A percentile compares a stretch with the other conserved stretches of the same genome.
Conservation (phyloP, 2,113 vertebrate genomes). For the human (Homo sapiens) region DNA sequence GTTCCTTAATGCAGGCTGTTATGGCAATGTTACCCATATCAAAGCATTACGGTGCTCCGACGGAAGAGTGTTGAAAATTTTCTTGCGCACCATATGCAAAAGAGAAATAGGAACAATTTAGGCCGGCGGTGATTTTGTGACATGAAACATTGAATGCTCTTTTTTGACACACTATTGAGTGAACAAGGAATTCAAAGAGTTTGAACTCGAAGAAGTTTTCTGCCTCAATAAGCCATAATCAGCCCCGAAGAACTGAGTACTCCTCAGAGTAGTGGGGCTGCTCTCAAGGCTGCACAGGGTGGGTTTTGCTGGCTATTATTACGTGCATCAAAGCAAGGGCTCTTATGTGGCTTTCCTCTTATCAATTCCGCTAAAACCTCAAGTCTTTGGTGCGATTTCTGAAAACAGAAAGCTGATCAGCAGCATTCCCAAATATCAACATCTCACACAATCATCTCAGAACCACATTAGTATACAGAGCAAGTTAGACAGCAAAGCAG, state of each 20-base stretch:
- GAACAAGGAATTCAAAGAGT: constrained; percentile 99
- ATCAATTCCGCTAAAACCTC: constrained; percentile 82
- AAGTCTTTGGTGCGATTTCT: constrained; percentile 81
- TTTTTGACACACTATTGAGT: constrained; percentile 97
- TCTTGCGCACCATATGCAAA: constrained; percentile 92
- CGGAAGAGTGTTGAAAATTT: constrained; percentile 90
- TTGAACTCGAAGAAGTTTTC: constrained; percentile 99
- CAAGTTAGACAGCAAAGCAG: constrained; percentile 45
- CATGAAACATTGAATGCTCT: constrained; percentile 98
- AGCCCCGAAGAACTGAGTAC: constrained; percentile 95
- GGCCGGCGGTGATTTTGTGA: constrained; percentile 92
- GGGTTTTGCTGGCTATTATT: constrained; percentile 94
- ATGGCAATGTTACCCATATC: constrained; percentile 95
- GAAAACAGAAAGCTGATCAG: constrained; percentile 75
- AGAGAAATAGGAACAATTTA: constrained; percentile 91
- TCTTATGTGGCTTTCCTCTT: constrained; percentile 86
- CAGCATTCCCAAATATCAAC: constrained; percentile 78
- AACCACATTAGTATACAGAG: constrained; percentile 17
- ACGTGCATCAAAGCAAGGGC: constrained; percentile 89
- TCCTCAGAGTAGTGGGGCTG: constrained; percentile 93
- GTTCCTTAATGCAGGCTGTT: constrained; percentile 96
- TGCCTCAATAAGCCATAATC: constrained; percentile 99
- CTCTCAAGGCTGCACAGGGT: constrained; percentile 95
- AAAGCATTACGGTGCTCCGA: constrained; percentile 93
- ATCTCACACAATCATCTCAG: constrained; percentile 49